Base-by-base conservation (phyloP, 2,888 invertebrate species). In the Thysanoteuthis rhombus region DNA sequence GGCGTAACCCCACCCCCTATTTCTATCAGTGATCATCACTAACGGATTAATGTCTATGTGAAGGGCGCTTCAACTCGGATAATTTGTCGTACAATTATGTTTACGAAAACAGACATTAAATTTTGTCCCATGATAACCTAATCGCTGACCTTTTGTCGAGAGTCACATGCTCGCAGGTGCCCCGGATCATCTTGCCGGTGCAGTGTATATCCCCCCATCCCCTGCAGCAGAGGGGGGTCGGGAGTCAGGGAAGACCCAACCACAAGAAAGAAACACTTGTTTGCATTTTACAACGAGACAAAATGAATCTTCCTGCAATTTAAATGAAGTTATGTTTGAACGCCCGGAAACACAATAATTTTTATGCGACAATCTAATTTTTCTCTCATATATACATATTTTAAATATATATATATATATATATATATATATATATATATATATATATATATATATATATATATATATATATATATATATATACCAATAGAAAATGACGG, bases 91-190 rank as follows among this genome's bases (percentile, higher is more conserved):
- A 75, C 75, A 75, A 75, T 75, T 75, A 75, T 75, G 75, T 75
- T 75, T 75, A 75, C 75, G 75, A 75, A 75, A 75, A 75, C 75
- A 75, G 75, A 75, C 75, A 75, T 75, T 75, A 75, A 75, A 75
- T 75, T 75, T 75, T 75, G 75, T 75, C 75, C 75, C 75, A 75
- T 75, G 75, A 75, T 75, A 75, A n/a, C n/a, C 75, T 75, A 75
- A 75, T 75, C 75, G 75, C 75, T 75, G 75, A 75, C 75, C 75
- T 75, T 75, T 75, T 16, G 75, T 75, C 2, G n/a, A n/a, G 75
- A 75, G 75, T 75, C 75, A 75, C 75, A 75, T 75, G 75, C 75
- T 75, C 75, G 36, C 75, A 75, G 75, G 75, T 75, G 75, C 75
- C 75, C 75, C 75, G 75, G 75, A 75, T 75, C 75, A 75, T 75